These are phyloP conservation scores for Isaurus tuberculatus DNA, from an alignment of 92 coral and sea anemone species.

Conservation along the genomic window DNA sequence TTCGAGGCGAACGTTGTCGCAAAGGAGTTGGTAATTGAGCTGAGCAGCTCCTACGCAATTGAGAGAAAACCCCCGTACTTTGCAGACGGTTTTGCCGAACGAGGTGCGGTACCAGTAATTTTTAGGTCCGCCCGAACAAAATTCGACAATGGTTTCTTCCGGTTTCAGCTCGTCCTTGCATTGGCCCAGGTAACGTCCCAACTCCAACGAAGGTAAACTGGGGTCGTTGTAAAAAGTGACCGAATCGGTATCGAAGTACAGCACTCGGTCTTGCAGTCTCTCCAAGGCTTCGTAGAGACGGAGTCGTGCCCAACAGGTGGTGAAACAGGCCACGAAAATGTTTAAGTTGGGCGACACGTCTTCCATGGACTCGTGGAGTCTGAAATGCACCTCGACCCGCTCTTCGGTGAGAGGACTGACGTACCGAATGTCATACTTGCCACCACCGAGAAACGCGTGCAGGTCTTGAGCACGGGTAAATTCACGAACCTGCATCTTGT, in stretches of 20 bases:
- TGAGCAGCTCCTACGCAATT: not conserved
- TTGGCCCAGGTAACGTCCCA: constrained; percentile 4
- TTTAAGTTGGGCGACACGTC: not conserved
- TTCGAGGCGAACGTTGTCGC: not conserved
- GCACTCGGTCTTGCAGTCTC: not conserved
- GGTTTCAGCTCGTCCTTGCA: not conserved
- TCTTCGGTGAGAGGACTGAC: constrained; percentile 27
- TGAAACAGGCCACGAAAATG: not conserved
- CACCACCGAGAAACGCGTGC: not conserved
- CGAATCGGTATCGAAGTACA: not conserved
- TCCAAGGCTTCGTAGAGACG: constrained; percentile 13
- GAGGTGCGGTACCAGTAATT: not conserved
- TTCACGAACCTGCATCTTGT: constrained; percentile 7
- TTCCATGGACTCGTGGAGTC: not conserved
- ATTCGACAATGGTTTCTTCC: not conserved
- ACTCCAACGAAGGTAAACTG: not conserved
- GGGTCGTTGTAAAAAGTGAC: not conserved
- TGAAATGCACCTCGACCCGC: constrained; percentile 10
- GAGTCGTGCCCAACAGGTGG: constrained; percentile 27
- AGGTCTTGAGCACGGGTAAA: not conserved
- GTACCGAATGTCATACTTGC: not conserved
- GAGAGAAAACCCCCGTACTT: constrained; percentile 35
- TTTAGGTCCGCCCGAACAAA: not conserved
- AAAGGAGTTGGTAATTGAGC: not conserved
- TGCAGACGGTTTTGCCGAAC: not conserved